Base-by-base conservation (phyloP, 1,140 invertebrate genomes). In the Spodoptera frugiperda region DNA sequence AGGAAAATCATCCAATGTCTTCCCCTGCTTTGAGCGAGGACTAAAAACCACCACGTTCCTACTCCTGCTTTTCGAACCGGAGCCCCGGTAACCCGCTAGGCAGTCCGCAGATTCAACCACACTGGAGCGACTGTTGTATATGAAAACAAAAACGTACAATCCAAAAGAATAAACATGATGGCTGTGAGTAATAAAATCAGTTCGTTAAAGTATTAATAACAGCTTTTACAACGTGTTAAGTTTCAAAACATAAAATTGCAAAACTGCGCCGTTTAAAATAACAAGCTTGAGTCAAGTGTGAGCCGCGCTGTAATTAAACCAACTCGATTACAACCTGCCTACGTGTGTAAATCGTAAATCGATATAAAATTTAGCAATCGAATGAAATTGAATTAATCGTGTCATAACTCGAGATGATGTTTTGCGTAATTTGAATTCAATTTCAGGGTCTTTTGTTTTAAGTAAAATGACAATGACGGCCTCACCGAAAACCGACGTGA, bases 361-460 rank as follows among this genome's bases (percentile, higher is more conserved):
- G 63, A 48, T 49, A 67, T 48, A 67, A 25, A 17, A 67, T 67
- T 67, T 67, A 19, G 63, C 11, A 67, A 67, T 49, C 63, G 63
- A 63, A 19, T 44, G 15, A 44, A 63, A 63, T 61, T 33, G 19
- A 49, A 25, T 21, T 49, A 21, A 21, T 25, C 0, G 44, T 49
- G 44, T 49, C 39, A 14, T 48, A 65, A 63, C 25, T 39, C 8
- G 59, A 12, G 15, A 21, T 44, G 59, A 14, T 63, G 17, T 12
- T 46, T 65, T 46, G 15, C 59, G 59, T 48, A 65, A 48, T 48
- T 65, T 21, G 39, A 19, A 39, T 46, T 61, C 55, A 21, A 33
- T 33, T 21, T 25, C 25, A 25, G 25, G 54, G 2, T 14, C 12
- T 57, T 57, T 57, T 30, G 6, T 54, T 54, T 54, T 9, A 21